Conservation (phyloP, 2,888 invertebrate genomes). For the Acrocyrtus sp. region DNA sequence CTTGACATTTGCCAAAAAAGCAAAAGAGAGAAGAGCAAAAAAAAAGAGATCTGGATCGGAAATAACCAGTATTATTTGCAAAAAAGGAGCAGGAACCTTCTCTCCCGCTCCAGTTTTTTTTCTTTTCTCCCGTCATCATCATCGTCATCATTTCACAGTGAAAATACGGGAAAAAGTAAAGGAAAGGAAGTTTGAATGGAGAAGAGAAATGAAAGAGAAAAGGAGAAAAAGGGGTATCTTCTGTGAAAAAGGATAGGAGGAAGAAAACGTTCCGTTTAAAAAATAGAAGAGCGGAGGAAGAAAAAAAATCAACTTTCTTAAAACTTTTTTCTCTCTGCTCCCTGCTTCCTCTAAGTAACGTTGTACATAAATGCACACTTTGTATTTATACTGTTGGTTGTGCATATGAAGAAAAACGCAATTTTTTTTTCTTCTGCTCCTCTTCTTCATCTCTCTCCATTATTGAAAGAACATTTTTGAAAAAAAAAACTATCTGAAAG, state of each 20-base stretch:
- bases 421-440: neutral
- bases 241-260: neutral
- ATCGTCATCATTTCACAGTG: neutral
- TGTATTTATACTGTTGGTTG: neutral
- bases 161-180: constrained; percentile 12
- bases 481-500: too few species aligned
- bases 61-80: constrained; percentile 26
- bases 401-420: neutral
- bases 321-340: neutral
- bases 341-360: too few species aligned
- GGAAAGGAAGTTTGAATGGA: constrained; percentile 1
- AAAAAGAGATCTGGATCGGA: constrained; percentile 39
- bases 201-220: neutral
- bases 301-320: constrained; percentile 10
- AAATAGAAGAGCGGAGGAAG: constrained; percentile 4
- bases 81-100: constrained; percentile 12
- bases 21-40: constrained; percentile 5
- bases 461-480: too few species aligned
- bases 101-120: constrained; percentile 10
- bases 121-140: neutral
- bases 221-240: neutral
- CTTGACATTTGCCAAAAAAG: constrained; percentile 50
- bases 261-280: constrained; percentile 2
- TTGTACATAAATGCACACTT: neutral
- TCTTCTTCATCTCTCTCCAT: neutral